phyloP scores from a whole-genome alignment of 2,797 vertebrate species.

The Xyrichtys novacula region DNA sequence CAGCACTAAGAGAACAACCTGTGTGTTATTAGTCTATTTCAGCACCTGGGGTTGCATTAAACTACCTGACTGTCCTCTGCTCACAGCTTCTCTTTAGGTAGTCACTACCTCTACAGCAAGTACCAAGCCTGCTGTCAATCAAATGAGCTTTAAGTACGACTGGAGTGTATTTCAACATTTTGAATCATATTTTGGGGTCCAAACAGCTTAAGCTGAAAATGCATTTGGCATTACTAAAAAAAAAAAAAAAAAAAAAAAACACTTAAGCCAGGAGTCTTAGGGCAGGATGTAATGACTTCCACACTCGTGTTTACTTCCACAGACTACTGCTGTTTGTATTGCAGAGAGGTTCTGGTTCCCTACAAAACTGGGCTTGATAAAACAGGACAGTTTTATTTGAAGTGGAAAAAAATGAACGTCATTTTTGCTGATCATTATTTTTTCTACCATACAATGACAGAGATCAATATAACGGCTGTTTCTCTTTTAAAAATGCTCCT shows the following conservation, averaged over 20 bases:
- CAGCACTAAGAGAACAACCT: constrained; percentile 41
- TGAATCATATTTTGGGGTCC: background rate
- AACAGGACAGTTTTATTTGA: background rate
- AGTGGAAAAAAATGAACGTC: background rate
- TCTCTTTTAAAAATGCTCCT: background rate
- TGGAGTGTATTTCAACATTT: too few relatives aligned
- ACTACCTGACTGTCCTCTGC: constrained; percentile 14
- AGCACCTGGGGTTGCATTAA: constrained; percentile 42
- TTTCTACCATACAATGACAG: background rate
- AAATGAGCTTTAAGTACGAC: background rate
- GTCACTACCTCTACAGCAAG: constrained; percentile 7
- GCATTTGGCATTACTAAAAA: background rate
- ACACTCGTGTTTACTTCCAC: background rate
- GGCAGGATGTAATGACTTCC: too few relatives aligned
- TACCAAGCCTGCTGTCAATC: constrained; percentile 15
- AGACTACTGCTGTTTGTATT: background rate
- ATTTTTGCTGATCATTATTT: too few relatives aligned
- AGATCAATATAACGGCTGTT: background rate
- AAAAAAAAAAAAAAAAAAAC: too few relatives aligned
- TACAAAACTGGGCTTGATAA: background rate
- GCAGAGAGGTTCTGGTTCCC: background rate
- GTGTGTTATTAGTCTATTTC: constrained; percentile 35
- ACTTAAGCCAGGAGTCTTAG: background rate
- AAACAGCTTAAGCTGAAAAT: background rate
- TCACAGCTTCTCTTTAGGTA: constrained; percentile 9